Evolutionary conservation across 1,140 invertebrate genomes (phyloP).

Genomic region (Chlorops oryzae): DNA sequence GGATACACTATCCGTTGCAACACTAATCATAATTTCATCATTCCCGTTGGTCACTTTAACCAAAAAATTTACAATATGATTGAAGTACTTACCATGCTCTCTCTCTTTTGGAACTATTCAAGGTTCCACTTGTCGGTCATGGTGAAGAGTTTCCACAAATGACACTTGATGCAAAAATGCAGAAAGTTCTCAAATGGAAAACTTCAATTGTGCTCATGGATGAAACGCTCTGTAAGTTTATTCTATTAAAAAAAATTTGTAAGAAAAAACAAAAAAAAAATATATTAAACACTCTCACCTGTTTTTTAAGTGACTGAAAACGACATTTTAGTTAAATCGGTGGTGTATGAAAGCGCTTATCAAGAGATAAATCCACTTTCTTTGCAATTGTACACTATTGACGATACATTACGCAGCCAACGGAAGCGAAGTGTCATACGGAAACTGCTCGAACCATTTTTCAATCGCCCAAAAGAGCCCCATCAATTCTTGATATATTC

Average conservation of each 20-base stretch:
- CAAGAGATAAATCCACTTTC: constrained; percentile 40
- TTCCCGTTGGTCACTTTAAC: background rate
- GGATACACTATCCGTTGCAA: too few species aligned
- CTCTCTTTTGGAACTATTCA: too few species aligned
- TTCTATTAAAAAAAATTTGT: constrained; percentile 14
- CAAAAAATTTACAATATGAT: background rate
- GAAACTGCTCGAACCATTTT: constrained; percentile 23
- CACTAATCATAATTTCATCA: constrained; percentile 8
- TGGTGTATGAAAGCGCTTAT: constrained; percentile 35
- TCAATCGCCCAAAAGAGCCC: constrained; percentile 19
- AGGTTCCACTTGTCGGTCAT: constrained; percentile 56
- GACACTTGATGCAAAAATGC: constrained; percentile 62
- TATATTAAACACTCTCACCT: background rate
- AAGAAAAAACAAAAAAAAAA: background rate
- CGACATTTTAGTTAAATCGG: constrained; percentile 30
- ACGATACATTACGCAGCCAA: constrained; percentile 32
- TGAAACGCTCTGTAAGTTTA: constrained; percentile 60
- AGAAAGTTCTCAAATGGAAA: constrained; percentile 60
- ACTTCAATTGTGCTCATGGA: constrained; percentile 65
- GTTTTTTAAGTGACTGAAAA: constrained; percentile 27
- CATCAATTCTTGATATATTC: constrained; percentile 46
- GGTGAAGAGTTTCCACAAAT: constrained; percentile 70
- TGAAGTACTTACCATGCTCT: background rate
- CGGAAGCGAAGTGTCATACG: constrained; percentile 28
- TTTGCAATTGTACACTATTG: constrained; percentile 35